Base-by-base conservation (phyloP, 2,888 invertebrate species). In the Crematogaster levior region DNA sequence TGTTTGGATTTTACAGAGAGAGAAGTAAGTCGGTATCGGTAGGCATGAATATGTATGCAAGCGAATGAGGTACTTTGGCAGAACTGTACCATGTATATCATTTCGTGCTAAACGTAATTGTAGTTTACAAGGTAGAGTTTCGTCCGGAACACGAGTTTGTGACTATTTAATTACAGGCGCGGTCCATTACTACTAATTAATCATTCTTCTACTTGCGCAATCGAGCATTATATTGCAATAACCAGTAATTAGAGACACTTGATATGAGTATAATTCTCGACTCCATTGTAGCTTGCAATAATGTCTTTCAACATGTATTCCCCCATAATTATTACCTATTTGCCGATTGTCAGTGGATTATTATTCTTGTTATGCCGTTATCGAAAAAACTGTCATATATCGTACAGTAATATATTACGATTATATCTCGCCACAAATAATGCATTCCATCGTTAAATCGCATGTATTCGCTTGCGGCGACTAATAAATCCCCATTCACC, bases 151-250 rank as follows among this genome's bases (percentile, higher is more conserved):
- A 72, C 21, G 43, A 77, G 56, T 72, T 56, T 72, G 73, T 73
- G 40, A 77, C 43, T 43, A 72, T 70, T 72, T 77, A 77, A 77
- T 77, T 77, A 77, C 24, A 56, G 34, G 21, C 40, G 51, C 40
- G 53, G 30, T 72, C 56, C 43, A 56, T 77, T 72, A 53, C 43
- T 77, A 77, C 43, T 77, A 77, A 77, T 77, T 72, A 77, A 77
- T 77, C 77, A 77, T 53, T 34, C 40, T 21, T 56, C 18, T 72
- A 61, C 43, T 24, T 30, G 56, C 43, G 12, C 43, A 40, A 77
- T 72, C 73, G 56, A 43, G 43, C 53, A 72, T 72, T 72, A 56
- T 51, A 21, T 68, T 72, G 77, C 40, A 77, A 77, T 56, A 43
- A 43, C 27, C 30, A 77, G 21, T 40, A 77, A 68, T 77, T 77